Evolutionary conservation across 2,888 invertebrate species (phyloP), one percentile per base, ranked within the genome.

Genomic region (Linyphia triangularis): DNA sequence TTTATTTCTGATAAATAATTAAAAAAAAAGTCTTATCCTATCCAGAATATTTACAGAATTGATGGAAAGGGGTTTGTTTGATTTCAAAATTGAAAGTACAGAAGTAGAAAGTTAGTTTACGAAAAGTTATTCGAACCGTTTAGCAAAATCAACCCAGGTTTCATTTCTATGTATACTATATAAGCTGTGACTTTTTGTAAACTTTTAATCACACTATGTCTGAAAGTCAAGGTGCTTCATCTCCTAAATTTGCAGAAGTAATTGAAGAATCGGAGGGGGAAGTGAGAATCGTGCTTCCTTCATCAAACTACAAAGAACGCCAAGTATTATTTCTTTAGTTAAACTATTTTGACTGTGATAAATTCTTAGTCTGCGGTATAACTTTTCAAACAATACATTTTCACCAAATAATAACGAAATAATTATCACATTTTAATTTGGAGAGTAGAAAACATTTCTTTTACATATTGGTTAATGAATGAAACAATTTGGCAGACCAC

Each of bases 281-380:
- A 85, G 77, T 85, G 33, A 33, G 69, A 37, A 85, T 77, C 4
- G 28, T 78, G 22, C 67, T 85, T 13, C 77, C 85, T 26, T 77
- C 83, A 4, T 73, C 85, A 3, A 70, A 61, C 6, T 78, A 69
- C 61, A 73, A 84, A 63, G 83, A 84, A 43, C 19, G 30, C 4
- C 83, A 84, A 75, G 83, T 84, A 84, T 69, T n/a, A 19, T 30
- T 19, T 67, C n/a, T 37, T 16, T 63, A 26, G 22, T 10, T 24
- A 3, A 22, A n/a, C n/a, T n/a, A n/a, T n/a, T 22, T 9, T 24
- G 9, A 3, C 26, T 5, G 26, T 63, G 28, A 26, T 7, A 2
- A 24, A 19, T 19, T 16, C 6, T 57, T 5, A 30, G 9, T 16
- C 24, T 16, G 3, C 16, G 16, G n/a, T n/a, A n/a, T n/a, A 16